phyloP scores from a whole-genome alignment of 2,113 vertebrate genomes.

The Psephotus haematonotus region DNA sequence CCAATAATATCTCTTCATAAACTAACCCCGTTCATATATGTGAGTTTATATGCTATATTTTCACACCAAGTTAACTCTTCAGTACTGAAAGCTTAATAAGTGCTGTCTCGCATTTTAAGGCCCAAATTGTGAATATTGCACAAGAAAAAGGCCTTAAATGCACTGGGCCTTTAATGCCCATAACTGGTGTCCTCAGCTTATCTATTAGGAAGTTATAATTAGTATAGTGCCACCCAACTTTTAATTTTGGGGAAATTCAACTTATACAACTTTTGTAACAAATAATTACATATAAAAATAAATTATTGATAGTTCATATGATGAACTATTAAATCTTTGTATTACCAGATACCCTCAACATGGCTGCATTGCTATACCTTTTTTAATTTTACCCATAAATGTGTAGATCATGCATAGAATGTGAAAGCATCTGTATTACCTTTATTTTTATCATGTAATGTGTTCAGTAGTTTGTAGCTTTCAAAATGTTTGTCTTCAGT shows the following conservation, averaged over 20 bases:
- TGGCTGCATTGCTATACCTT: not conserved
- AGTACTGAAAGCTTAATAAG: not conserved
- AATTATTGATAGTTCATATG: not conserved
- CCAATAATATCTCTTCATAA: not conserved
- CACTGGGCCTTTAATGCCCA: not conserved
- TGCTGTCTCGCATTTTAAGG: not conserved
- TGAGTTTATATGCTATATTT: not conserved
- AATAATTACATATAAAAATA: not conserved
- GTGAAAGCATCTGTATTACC: not conserved
- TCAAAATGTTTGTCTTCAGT: not conserved
- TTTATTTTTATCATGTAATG: not conserved
- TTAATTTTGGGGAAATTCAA: not conserved
- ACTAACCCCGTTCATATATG: not conserved
- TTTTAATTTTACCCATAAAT: not conserved
- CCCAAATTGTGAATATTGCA: not conserved
- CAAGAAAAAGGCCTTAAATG: not conserved
- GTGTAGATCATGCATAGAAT: not conserved
- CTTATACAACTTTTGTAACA: not conserved
- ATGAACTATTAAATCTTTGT: not conserved
- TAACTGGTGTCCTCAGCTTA: not conserved
- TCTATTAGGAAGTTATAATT: not conserved
- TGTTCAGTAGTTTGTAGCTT: not conserved
- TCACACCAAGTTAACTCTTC: not conserved
- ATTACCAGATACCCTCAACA: not conserved
- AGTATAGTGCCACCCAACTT: not conserved